Base-by-base conservation (phyloP, 2,113 vertebrate genomes). In the Coptodon bakossiorum region DNA sequence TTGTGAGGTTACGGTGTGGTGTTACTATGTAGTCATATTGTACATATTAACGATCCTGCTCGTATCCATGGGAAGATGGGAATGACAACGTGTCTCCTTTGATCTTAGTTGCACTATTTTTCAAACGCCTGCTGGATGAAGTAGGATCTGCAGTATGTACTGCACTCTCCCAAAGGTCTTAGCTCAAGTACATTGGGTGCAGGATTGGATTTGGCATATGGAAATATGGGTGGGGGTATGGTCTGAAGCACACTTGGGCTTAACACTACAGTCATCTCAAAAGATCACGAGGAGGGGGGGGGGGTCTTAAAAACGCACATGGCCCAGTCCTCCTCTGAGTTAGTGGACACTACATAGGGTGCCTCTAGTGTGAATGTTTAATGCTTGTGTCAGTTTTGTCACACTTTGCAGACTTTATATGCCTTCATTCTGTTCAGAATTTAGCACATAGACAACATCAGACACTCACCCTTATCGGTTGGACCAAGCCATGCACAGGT, bases 251-350 rank as follows among this genome's bases (percentile, higher is more conserved):
- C 86, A 68, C 86, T 91, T 89, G 5, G 86, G 87, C 34, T 89
- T 43, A 91, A 92, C 89, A 91, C 93, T 92, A 93, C 89, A 83
- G 83, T 94, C 92, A 95, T 95, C 91, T 95, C 93, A 93, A 57
- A 76, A 29, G 11, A 52, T 87, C 31, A 11, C 71, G 81, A 83
- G 81, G 68, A 9, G 1, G 52, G 10, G 19, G 87, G 2, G 7
- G 27, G 57, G 61, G 81, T 82, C 80, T 76, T 66, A 66, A 9
- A 86, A 91, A 84, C 31, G 89, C 93, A 91, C 94, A 90, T 19
- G 80, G 81, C 52, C 84, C 68, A 2, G 9, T 76, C 86, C 89
- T 88, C 40, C 71, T 76, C 78, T 82, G 36, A 82, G 48, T 73
- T 82, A 83, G 71, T 29, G 9, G 86, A 94, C 94, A 91, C 94